phyloP scores from a whole-genome alignment of 2,888 invertebrate genomes.

The Mimas tiliae region DNA sequence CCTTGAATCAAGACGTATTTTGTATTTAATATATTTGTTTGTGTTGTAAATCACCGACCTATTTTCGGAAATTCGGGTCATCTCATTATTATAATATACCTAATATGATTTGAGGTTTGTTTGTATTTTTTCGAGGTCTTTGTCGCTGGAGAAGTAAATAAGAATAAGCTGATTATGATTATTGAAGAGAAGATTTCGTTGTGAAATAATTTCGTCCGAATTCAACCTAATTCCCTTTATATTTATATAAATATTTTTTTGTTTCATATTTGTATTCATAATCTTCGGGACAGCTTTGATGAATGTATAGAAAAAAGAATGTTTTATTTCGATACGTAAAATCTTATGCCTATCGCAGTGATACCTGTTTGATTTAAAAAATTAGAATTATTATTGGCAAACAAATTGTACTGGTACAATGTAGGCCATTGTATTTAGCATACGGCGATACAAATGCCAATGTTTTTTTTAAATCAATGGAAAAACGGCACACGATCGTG shows the following conservation, averaged over 20 bases:
- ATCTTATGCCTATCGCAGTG: too few species aligned
- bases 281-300: not conserved
- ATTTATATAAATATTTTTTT: not conserved
- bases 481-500: too few species aligned
- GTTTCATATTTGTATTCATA: not conserved
- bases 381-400: too few species aligned
- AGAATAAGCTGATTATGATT: slow-evolving; percentile 18
- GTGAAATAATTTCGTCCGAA: slow-evolving; percentile 1
- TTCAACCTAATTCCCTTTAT: not conserved
- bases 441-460: too few species aligned
- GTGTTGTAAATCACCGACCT: slow-evolving; percentile 5
- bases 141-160: slow-evolving; percentile 15
- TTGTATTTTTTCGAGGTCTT: slow-evolving; percentile 13
- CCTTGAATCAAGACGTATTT: slow-evolving; percentile 11
- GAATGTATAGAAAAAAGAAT: not conserved
- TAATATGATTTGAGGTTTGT: slow-evolving; percentile 16
- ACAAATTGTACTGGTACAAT: too few species aligned
- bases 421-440: too few species aligned
- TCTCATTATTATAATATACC: not conserved
- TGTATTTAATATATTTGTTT: slow-evolving; percentile 7
- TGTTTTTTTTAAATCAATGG: too few species aligned
- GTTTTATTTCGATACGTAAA: too few species aligned
- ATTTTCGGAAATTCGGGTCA: slow-evolving; percentile 11
- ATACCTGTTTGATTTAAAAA: too few species aligned
- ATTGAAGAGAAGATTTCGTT: slow-evolving; percentile 18